These are phyloP conservation scores for Acyrthosiphon pisum DNA, from an alignment of 1,140 invertebrate genomes.

Conservation along the genomic window DNA sequence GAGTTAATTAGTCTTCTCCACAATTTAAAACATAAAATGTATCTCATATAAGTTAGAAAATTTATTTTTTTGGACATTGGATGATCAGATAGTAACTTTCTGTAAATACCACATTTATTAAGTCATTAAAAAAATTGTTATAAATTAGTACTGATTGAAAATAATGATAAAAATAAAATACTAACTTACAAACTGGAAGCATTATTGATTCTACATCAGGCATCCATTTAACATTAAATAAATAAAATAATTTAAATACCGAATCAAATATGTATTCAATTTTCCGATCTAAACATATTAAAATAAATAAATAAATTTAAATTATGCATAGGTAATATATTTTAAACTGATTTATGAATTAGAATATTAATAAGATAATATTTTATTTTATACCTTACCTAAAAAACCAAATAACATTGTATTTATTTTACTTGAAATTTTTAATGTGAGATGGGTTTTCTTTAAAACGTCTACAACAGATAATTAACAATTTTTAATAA, in stretches of 20 bases:
- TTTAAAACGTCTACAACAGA: not conserved
- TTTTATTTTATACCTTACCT: not conserved
- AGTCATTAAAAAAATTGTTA: not conserved
- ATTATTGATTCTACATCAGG: conserved; percentile 4
- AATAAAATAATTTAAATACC: conserved; percentile 42
- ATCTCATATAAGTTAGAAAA: conserved; percentile 46
- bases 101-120: conserved; percentile 5
- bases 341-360: not conserved
- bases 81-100: conserved; percentile 23
- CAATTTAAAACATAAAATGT: conserved; percentile 42
- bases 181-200: conserved; percentile 45
- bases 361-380: not conserved
- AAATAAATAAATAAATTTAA: not conserved
- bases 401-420: conserved; percentile 17
- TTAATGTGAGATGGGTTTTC: conserved; percentile 29
- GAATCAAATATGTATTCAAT: conserved; percentile 50
- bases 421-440: conserved; percentile 50
- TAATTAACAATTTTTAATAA: not conserved
- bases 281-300: conserved; percentile 28
- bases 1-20: conserved; percentile 33
- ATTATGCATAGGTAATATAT: not conserved
- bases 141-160: not conserved
- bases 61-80: conserved; percentile 23
- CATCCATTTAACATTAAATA: conserved; percentile 35
- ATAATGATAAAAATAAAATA: not conserved